Conservation (phyloP, 2,797 vertebrate genomes). For the Manis crassicaudata region DNA sequence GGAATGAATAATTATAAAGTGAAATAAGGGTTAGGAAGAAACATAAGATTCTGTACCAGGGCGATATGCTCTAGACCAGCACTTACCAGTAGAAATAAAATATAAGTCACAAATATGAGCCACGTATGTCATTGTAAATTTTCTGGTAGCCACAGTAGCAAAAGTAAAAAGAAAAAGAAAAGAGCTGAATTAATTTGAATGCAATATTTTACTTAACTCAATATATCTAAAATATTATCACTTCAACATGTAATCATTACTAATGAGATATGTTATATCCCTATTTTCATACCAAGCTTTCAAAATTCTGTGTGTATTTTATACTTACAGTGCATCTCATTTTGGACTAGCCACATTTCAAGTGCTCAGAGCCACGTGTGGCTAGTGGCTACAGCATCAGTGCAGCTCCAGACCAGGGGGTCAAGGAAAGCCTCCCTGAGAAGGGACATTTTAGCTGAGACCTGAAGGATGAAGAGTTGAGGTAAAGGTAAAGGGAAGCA, state of each 20-base stretch:
- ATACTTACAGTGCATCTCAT: fast-evolving
- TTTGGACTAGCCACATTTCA: not conserved
- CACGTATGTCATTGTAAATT: not conserved
- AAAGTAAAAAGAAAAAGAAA: not conserved
- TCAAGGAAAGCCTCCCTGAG: not conserved
- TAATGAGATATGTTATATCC: not conserved
- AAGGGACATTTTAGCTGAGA: not conserved
- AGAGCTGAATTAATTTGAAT: not conserved
- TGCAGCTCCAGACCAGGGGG: not conserved
- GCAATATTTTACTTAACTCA: not conserved
- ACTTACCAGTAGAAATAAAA: not conserved
- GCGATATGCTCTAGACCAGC: fast-evolving
- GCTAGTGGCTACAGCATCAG: not conserved
- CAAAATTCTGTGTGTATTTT: not conserved
- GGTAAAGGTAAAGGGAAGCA: not conserved
- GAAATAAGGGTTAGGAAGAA: not conserved
- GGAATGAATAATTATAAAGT: not conserved
- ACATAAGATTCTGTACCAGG: not conserved
- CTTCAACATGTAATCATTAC: not conserved
- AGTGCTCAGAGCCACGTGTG: no score
- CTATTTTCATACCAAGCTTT: not conserved
- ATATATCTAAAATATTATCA: not conserved
- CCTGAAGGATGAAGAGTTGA: not conserved
- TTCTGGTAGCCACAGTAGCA: not conserved
- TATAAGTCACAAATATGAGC: not conserved